These are phyloP conservation scores for Dreissena polymorpha DNA, from an alignment of 1,140 invertebrate genomes.

Conservation along the genomic window DNA sequence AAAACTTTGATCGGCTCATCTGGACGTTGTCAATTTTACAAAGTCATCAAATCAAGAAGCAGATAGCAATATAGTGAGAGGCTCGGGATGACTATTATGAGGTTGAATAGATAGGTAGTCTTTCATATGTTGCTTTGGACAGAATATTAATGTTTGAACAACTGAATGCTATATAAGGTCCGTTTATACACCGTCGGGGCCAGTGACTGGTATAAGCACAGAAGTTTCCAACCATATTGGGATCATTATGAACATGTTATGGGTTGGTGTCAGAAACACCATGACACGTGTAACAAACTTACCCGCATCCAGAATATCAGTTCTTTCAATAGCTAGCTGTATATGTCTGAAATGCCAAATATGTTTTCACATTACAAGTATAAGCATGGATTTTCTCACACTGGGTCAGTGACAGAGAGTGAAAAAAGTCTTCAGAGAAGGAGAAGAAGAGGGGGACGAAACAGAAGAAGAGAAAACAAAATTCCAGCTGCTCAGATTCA, in stretches of 20 bases:
- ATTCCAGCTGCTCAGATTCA: neutral
- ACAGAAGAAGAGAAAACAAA: conserved; percentile 29
- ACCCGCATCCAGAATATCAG: conserved; percentile 4
- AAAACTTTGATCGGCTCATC: no score
- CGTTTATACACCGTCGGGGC: no score
- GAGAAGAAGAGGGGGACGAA: conserved; percentile 32
- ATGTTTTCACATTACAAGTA: neutral
- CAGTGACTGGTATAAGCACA: conserved; percentile 66
- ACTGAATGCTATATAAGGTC: no score
- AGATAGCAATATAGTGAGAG: no score
- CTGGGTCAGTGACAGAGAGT: neutral
- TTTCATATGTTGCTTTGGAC: no score
- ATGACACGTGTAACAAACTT: conserved; percentile 3
- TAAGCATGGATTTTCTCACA: neutral
- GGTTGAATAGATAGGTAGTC: no score
- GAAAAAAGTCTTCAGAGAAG: neutral
- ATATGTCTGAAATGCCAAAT: conserved; percentile 1
- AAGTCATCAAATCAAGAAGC: no score
- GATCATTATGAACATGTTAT: conserved; percentile 67
- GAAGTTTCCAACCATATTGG: conserved; percentile 69
- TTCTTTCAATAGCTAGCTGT: neutral
- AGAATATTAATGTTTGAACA: no score
- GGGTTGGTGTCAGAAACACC: conserved; percentile 66
- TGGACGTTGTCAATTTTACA: no score
- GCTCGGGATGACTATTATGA: no score